Base-by-base conservation (phyloP, 2,797 vertebrate species). In the Garrulus glandarius region DNA sequence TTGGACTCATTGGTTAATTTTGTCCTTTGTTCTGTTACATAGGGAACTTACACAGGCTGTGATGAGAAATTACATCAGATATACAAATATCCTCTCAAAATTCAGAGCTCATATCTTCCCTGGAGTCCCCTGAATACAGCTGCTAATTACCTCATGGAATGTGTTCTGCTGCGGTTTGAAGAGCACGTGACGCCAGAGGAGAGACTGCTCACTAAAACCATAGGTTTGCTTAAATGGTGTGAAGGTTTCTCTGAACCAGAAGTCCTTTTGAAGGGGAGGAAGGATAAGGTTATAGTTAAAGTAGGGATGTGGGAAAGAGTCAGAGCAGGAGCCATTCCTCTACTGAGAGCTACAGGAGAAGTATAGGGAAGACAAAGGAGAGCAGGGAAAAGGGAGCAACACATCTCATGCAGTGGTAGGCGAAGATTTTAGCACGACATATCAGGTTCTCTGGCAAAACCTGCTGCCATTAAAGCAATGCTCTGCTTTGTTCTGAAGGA, bases 11-110 rank as follows among this genome's bases (percentile, higher is more conserved):
- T 91, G 64, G 78, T 77, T 92, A 69, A 82, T 74, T 89, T 46
- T 71, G 7, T 59, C 75, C 70, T 74, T 87, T 93, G 86, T 91
- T 83, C 32, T 69, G 44, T 19, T 78, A 59, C 80, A 75, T 4
- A 44, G 67, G 60, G 50, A 92, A 53, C 59, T 97, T 87, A 67
- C 1, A 8, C 61, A 94, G 93, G 26, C 49, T 39, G 64, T 7
- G 61, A 89, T 59, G 91, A 93, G 80, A 92, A 96, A 93, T 91
- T 53, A 88, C 61, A 83, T 77, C 84, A 93, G 78, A 68, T 41
- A 55, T 5, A 72, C 47, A 93, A 85, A 81, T 53, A 89, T 79
- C 89, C 72, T 95, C 88, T 87, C 81, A 93, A 74, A 91, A 93
- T 92, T 81, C 88, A 86, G 36, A 89, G 34, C 80, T 92, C 2